Percentiles rank a stretch among this genome's conserved stretches.
Conservation (phyloP, 2,797 vertebrate species). For the Amblyraja radiata region DNA sequence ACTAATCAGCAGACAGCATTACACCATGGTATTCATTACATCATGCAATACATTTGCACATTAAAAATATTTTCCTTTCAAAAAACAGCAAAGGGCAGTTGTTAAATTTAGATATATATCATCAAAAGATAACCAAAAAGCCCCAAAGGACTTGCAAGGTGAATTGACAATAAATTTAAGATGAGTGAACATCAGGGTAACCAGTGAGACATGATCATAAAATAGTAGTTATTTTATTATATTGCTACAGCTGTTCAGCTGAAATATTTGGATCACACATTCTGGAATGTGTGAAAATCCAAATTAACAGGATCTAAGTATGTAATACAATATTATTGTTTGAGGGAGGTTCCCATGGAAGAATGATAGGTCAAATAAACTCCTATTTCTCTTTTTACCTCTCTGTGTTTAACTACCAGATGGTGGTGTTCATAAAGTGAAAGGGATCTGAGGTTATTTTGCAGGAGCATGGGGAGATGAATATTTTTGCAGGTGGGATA, state of each 20-base stretch:
- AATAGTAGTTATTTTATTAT: neutral
- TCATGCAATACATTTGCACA: neutral
- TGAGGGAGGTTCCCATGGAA: neutral
- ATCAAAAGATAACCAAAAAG: neutral
- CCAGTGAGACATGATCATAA: neutral
- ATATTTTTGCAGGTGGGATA: neutral
- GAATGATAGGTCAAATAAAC: neutral
- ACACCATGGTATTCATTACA: neutral
- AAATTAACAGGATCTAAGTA: conserved; percentile 1
- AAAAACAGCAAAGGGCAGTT: neutral
- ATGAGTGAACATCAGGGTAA: neutral
- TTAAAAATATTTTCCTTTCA: too few relatives aligned
- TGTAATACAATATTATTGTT: neutral
- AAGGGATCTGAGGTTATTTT: neutral
- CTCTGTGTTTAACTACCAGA: neutral
- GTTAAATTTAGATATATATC: neutral
- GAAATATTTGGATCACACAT: conserved; percentile 19
- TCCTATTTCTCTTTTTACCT: neutral
- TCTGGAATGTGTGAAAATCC: conserved; percentile 6
- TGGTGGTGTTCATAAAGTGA: neutral
- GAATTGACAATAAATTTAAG: neutral
- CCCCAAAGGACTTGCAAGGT: neutral
- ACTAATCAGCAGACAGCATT: neutral
- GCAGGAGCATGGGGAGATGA: neutral
- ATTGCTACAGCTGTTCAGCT: neutral